Base-by-base conservation (phyloP, 2,113 vertebrate genomes). In the Pontoporia blainvillei region DNA sequence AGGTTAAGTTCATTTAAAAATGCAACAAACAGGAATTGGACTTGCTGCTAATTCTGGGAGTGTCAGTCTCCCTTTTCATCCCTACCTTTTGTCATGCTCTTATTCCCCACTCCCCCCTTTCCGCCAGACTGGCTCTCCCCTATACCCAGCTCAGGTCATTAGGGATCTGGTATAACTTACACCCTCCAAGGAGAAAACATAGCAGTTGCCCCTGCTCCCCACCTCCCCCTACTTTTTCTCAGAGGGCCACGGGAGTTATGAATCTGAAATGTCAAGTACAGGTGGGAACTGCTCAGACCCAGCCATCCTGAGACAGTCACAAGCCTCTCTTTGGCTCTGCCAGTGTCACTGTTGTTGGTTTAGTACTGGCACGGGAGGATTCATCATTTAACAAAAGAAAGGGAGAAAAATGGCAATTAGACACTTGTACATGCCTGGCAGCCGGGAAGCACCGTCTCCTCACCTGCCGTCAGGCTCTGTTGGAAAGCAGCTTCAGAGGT, bases 1-100 rank as follows among this genome's bases (percentile, higher is more conserved):
- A 23, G 29, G 12, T 91, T 69, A 86, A 95, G 8, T 78, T 91
- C n/a, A 71, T 86, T 94, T 84, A n/a, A 69, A 94, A 81, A 29
- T 82, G 27, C 39, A 81, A 11, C 36, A 34, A 62, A 83, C 25
- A 61, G 81, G 86, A 94, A 39, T 11, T 62, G 62, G 21, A 36
- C 54, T 64, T 54, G 61, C 25, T 78, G 46, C 20, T 86, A 11
- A 34, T 79, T 91, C 46, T 67, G 25, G 61, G 21, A 54, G 76
- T 83, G 66, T 94, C 7, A 23, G 25, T 34, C 21, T 78, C 25
- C 44, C 9, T 86, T 76, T 59, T 54, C 23, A 25, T 57, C 31
- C n/a, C 25, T 29, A 31, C 36, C 31, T 88, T 44, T 76, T 59
- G 17, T 72, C 52, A 5, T 57, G 36, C 36, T 72, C 67, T 69